Conservation (phyloP, 1,140 invertebrate genomes). For the Macrotrachela quadricornifera region DNA sequence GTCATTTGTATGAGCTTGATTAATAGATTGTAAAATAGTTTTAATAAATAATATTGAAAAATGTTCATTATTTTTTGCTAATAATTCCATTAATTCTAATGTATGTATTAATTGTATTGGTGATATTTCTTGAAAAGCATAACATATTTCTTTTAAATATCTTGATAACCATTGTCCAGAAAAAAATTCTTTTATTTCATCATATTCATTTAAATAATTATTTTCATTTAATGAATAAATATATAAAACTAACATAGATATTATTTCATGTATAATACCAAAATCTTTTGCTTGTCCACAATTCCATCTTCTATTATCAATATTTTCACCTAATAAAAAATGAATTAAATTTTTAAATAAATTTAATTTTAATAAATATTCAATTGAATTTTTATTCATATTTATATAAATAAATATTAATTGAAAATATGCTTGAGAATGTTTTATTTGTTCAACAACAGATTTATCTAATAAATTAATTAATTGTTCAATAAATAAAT, state of each 20-base stretch:
- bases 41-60: no score
- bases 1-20: slow-evolving; percentile 26
- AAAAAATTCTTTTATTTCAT: slow-evolving; percentile 8
- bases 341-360: background rate
- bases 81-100: no score
- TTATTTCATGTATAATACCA: slow-evolving; percentile 25
- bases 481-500: background rate
- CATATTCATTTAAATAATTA: no score
- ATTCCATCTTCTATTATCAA: slow-evolving; percentile 15
- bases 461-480: background rate
- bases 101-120: background rate
- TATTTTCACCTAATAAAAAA: background rate
- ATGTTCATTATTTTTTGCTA: no score
- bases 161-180: background rate
- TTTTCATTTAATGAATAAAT: slow-evolving; percentile 3
- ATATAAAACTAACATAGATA: slow-evolving; percentile 29
- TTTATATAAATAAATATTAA: background rate
- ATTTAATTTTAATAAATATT: slow-evolving; percentile 4
- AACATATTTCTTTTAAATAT: no score
- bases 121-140: background rate
- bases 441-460: background rate
- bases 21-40: no score
- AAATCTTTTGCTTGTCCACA: slow-evolving; percentile 32
- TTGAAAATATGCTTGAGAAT: background rate
- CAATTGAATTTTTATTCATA: background rate